Percentiles rank a stretch among this genome's conserved stretches.
Conservation (phyloP, 2,888 invertebrate species). For the Lithophane leautieri region DNA sequence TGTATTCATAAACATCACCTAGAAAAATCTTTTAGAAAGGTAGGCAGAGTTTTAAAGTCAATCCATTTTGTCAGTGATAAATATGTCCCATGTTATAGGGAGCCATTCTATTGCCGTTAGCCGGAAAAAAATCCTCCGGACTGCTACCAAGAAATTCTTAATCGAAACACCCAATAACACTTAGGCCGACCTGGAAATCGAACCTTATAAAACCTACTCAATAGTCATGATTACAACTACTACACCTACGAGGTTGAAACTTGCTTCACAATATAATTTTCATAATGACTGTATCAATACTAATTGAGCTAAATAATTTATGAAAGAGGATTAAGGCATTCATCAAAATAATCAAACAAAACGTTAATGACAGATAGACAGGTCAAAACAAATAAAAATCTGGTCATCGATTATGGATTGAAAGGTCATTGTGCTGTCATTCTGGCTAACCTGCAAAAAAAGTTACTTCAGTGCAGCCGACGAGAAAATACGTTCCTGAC, state of each 20-base stretch:
- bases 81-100: not conserved
- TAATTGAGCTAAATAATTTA: not conserved
- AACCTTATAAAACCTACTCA: not conserved
- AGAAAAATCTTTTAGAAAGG: no score
- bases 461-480: not conserved
- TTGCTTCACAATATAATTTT: not conserved
- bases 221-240: not conserved
- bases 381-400: not conserved
- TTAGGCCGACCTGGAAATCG: not conserved
- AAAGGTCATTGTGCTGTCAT: not conserved
- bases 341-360: constrained; percentile 2
- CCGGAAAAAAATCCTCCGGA: not conserved
- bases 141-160: not conserved
- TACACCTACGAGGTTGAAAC: not conserved
- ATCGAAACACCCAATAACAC: not conserved
- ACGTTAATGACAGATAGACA: not conserved
- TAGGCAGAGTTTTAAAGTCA: not conserved
- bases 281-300: not conserved
- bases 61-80: not conserved
- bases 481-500: no score
- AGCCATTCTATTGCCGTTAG: not conserved
- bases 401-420: constrained; percentile 12
- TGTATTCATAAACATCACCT: no score
- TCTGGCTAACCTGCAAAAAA: not conserved
- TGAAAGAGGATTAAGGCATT: not conserved